Percentiles rank a stretch among this genome's conserved stretches.
Conservation (phyloP, 1,140 invertebrate genomes). For the Agrypnia vestita region DNA sequence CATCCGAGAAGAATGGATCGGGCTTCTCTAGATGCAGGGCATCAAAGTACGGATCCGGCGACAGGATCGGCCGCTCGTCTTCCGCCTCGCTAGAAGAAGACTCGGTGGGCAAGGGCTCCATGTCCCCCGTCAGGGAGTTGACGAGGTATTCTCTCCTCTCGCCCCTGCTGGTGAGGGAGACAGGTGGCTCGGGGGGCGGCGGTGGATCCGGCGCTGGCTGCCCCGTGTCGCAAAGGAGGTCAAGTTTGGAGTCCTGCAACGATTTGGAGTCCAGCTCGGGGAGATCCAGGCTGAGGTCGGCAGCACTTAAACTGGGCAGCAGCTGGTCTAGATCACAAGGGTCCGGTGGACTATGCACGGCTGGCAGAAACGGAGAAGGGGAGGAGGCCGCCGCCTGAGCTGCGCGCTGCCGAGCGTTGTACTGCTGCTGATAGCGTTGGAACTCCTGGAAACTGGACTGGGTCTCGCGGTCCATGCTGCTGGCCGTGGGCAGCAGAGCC, state of each 20-base stretch:
- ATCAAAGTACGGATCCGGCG: slow-evolving; percentile 61
- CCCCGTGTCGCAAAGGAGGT: slow-evolving; percentile 64
- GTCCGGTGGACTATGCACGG: slow-evolving; percentile 64
- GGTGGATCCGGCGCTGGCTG: slow-evolving; percentile 21
- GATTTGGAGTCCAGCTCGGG: slow-evolving; percentile 72
- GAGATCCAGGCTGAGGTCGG: slow-evolving; percentile 72
- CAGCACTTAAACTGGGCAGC: slow-evolving; percentile 74
- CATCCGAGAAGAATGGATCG: slow-evolving; percentile 77
- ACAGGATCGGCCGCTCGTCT: slow-evolving; percentile 58
- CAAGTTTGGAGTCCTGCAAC: slow-evolving; percentile 64
- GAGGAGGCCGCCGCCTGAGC: slow-evolving; percentile 64
- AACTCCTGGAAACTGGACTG: slow-evolving; percentile 77
- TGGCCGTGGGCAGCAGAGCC: slow-evolving; percentile 71
- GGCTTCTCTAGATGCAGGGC: slow-evolving; percentile 75
- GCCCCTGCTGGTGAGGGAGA: slow-evolving; percentile 68
- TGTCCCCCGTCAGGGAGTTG: slow-evolving; percentile 89
- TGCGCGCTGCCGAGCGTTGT: slow-evolving; percentile 74
- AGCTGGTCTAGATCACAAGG: slow-evolving; percentile 76
- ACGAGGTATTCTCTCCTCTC: slow-evolving; percentile 85
- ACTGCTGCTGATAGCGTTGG: slow-evolving; percentile 76
- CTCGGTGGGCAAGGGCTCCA: slow-evolving; percentile 86
- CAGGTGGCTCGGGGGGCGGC: slow-evolving; percentile 60
- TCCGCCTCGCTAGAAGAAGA: slow-evolving; percentile 72
- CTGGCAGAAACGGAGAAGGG: slow-evolving; percentile 64
- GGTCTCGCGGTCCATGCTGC: slow-evolving; percentile 75